Evolutionary conservation across 2,888 invertebrate species (phyloP).

Genomic region (Nudaria mundana): DNA sequence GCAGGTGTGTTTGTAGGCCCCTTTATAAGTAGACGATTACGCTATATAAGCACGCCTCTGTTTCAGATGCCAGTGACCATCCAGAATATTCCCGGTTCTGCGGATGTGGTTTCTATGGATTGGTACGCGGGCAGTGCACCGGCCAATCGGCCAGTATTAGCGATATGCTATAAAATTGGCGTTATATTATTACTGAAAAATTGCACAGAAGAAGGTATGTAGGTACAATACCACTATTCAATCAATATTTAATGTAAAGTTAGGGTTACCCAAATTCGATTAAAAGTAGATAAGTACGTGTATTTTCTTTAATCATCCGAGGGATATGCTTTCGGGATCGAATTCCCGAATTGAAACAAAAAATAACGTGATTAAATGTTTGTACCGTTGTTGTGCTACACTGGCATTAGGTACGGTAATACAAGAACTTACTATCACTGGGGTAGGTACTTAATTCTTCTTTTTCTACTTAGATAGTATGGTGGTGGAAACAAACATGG

Average conservation of each 20-base stretch:
- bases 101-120: constrained; percentile 87
- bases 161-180: constrained; percentile 94
- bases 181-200: constrained; percentile 93
- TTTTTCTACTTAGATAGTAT: constrained; percentile 83
- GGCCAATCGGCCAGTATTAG: constrained; percentile 88
- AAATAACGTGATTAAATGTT: no score
- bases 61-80: constrained; percentile 88
- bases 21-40: no score
- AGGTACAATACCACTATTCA: background rate
- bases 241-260: no score
- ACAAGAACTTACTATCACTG: background rate
- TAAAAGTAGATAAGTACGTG: no score
- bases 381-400: no score
- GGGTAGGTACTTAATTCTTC: background rate
- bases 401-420: no score
- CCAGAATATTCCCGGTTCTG: constrained; percentile 79
- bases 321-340: no score
- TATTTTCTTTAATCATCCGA: no score
- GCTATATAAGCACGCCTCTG: no score
- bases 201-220: constrained; percentile 91
- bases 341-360: no score
- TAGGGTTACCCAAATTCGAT: no score
- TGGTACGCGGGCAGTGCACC: constrained; percentile 93
- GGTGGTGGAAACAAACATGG: constrained; percentile 91
- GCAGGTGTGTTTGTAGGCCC: no score